These are phyloP conservation scores for Eriosoma lanigerum DNA, from an alignment of 1,140 invertebrate species.

Conservation along the genomic window DNA sequence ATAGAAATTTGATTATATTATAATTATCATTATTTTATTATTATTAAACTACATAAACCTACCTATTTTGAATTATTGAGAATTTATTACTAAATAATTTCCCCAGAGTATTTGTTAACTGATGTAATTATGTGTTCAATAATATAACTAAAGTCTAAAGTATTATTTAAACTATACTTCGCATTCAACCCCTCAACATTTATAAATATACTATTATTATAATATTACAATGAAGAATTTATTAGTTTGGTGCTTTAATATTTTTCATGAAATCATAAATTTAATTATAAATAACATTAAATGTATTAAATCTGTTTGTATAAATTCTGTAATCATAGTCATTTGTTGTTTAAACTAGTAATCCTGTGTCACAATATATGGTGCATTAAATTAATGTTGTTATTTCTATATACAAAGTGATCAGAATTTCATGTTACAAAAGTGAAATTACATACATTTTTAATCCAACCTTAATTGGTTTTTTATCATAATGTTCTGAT, in stretches of 20 bases:
- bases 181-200: not conserved
- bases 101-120: not conserved
- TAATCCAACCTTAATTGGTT: too few species aligned
- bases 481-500: too few species aligned
- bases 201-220: not conserved
- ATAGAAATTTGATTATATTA: not conserved
- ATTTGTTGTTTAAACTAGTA: too few species aligned
- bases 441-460: too few species aligned
- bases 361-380: too few species aligned
- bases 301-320: not conserved
- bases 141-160: conserved; percentile 2
- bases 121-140: conserved; percentile 36
- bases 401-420: too few species aligned
- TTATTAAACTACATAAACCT: conserved; percentile 4
- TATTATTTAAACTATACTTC: conserved; percentile 33
- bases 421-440: too few species aligned
- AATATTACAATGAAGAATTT: not conserved
- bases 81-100: not conserved
- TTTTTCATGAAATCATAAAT: not conserved
- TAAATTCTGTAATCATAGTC: not conserved
- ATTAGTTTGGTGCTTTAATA: conserved; percentile 4
- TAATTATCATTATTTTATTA: not conserved
- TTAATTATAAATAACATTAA: not conserved
- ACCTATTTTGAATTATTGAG: not conserved
- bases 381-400: too few species aligned